Evolutionary conservation across 2,888 invertebrate genomes (phyloP).

Genomic region (Mimumesa dahlbomi): DNA sequence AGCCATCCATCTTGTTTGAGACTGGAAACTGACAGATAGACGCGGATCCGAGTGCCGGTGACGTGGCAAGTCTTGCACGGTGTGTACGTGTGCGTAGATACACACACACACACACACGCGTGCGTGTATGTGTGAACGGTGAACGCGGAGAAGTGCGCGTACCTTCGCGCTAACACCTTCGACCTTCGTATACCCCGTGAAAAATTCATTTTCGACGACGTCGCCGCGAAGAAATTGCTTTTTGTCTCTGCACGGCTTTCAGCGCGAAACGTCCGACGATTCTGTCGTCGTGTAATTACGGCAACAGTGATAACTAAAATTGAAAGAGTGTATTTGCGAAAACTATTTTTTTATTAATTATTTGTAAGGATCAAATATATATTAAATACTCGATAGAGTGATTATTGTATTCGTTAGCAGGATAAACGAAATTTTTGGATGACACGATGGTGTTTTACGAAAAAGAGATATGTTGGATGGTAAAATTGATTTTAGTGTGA

Average conservation of each 20-base stretch:
- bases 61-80: conserved; percentile 79
- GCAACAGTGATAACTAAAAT: no score
- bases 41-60: conserved; percentile 80
- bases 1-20: conserved; percentile 85
- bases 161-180: conserved; percentile 29
- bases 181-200: conserved; percentile 42
- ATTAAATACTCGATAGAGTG: no score
- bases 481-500: no score
- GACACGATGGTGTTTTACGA: no score
- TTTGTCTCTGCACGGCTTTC: conserved; percentile 15
- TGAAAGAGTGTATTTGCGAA: no score
- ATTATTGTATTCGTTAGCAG: no score
- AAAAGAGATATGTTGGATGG: no score
- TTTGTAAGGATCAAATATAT: no score
- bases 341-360: no score
- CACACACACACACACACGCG: no score
- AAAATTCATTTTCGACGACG: conserved; percentile 61
- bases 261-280: not conserved
- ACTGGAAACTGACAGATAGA: conserved; percentile 81
- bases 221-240: conserved; percentile 55
- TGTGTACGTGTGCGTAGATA: no score
- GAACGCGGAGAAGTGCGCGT: conserved; percentile 37
- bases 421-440: no score
- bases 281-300: not conserved
- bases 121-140: conserved; percentile 37